These are phyloP conservation scores for Patella depressa DNA, from an alignment of 2,888 invertebrate genomes.

Conservation along the genomic window DNA sequence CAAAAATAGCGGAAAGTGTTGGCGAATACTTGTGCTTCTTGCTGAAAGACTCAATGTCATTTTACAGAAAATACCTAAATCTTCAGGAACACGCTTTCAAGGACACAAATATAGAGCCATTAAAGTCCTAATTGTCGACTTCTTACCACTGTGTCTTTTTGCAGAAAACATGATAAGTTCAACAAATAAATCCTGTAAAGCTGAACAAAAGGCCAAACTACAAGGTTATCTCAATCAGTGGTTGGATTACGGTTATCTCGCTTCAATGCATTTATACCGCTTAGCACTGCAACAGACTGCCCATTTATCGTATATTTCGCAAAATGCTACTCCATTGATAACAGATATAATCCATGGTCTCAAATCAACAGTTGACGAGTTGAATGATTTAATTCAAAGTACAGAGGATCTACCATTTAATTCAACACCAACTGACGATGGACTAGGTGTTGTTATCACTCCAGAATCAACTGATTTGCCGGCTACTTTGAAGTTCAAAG, in stretches of 20 bases:
- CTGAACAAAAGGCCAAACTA: not conserved
- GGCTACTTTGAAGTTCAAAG: no score
- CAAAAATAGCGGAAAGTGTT: not conserved
- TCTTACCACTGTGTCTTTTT: not conserved
- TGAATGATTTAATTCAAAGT: no score
- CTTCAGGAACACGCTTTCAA: not conserved
- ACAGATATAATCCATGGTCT: not conserved
- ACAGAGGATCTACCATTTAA: no score
- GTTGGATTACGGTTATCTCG: not conserved
- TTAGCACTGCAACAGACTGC: not conserved
- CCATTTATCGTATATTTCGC: not conserved
- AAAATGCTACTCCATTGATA: not conserved
- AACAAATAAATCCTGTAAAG: not conserved
- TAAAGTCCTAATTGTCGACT: not conserved
- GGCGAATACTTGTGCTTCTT: not conserved
- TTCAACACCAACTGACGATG: no score
- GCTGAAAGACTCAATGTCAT: not conserved
- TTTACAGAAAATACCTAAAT: not conserved
- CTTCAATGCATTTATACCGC: not conserved
- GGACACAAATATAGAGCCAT: not conserved
- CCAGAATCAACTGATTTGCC: no score
- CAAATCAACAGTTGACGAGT: no score
- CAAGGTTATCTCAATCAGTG: not conserved
- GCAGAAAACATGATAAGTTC: not conserved
- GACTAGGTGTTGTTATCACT: no score